phyloP scores from a whole-genome alignment of 2,797 vertebrate species.

The Falco cherrug region DNA sequence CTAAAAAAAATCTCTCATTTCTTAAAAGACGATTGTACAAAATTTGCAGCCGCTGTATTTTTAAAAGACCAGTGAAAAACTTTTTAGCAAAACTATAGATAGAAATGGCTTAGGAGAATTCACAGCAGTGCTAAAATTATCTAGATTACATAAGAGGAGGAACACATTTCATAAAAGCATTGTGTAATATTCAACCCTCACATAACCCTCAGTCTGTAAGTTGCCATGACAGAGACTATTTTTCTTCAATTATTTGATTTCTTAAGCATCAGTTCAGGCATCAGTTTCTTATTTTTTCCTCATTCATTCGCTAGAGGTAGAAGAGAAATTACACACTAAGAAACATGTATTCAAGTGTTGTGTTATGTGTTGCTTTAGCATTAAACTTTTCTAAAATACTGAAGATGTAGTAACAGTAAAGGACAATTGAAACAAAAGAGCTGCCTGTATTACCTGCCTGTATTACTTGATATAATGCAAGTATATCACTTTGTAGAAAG shows the following conservation, averaged over 20 bases:
- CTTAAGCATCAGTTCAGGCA: not conserved
- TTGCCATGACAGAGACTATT: not conserved
- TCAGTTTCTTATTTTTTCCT: not conserved
- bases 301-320: not conserved
- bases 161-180: constrained; percentile 4
- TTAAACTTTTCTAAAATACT: not conserved
- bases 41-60: not conserved
- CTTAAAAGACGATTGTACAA: not conserved
- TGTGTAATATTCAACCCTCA: constrained; percentile 20
- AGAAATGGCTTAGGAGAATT: constrained; percentile 12
- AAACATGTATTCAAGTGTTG: not conserved
- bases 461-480: no score
- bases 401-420: not conserved
- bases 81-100: not conserved
- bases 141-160: constrained; percentile 39
- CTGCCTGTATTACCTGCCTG: not conserved
- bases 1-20: not conserved
- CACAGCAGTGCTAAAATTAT: constrained; percentile 42
- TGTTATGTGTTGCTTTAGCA: not conserved
- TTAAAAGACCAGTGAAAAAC: not conserved
- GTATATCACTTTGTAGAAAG: not conserved
- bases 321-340: not conserved
- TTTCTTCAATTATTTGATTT: constrained; percentile 15
- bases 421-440: not conserved
- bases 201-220: not conserved